Base-by-base conservation (phyloP, 2,797 vertebrate species). In the Triplophysa bombifrons region DNA sequence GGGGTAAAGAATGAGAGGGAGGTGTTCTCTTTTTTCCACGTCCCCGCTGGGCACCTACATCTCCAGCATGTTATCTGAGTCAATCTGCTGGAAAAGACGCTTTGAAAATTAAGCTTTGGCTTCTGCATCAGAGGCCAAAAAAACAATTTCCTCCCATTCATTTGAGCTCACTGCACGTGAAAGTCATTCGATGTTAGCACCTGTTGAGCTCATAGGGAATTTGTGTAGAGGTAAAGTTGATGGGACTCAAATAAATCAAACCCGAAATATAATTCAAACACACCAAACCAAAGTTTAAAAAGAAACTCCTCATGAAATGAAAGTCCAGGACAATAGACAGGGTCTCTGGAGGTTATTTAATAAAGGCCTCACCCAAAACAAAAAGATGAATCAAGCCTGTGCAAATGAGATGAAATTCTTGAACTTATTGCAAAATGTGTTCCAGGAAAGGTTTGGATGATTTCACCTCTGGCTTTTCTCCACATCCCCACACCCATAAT, bases 81-180 rank as follows among this genome's bases (percentile, higher is more conserved):
- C 77, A 83, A 48, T 76, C 77, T 80, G 72, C 73, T 80, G 80
- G 72, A 85, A 86, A 86, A 83, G 25, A 76, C 58, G 77, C 69
- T 76, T 80, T 79, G 68, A 68, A 60, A 67, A 72, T 61, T 56
- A 76, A 66, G 55, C 25, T 74, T 72, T 25, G 70, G 69, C 51
- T 71, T 80, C 72, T 75, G 53, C 61, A 56, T 56, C 46, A 63
- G 12, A 67, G 77, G 71, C 75, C 63, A 73, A 77, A 69, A 76
- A 20, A 73, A 80, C 80, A 5, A 82, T 81, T 85, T 86, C 80
- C 82, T 80, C 72, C 41, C 60, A 72, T 82, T 74, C 34, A 55
- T 74, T 82, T 82, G 73, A 86, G 80, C 69, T 81, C 74, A 81
- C 58, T 77, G 72, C 64, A 64, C 80, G 53, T 80, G 76, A 82